Conservation (phyloP, 37 sponge, comb jelly and placozoan genomes). For the Beroe forskalii region DNA sequence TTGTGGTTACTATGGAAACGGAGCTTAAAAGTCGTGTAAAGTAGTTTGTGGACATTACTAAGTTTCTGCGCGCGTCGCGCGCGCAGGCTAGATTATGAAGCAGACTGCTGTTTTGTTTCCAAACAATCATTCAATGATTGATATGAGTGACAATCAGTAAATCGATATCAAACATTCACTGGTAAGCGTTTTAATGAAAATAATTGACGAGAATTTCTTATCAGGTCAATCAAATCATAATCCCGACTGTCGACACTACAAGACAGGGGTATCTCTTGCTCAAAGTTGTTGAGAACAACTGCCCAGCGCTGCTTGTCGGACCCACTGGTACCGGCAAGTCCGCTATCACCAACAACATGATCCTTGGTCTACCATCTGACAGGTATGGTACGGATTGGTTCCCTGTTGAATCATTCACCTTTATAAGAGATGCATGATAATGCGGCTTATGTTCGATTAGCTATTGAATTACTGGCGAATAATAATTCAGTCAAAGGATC, state of each 20-base stretch:
- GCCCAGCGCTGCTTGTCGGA: constrained; percentile 89
- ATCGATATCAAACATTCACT: no score
- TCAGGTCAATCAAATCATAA: constrained; percentile 90
- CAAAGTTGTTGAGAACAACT: constrained; percentile 72
- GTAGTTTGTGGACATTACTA: background rate
- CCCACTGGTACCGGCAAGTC: constrained; percentile 99
- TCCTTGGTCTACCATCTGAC: constrained; percentile 84
- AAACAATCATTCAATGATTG: no score
- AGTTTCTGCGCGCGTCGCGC: constrained; percentile 34
- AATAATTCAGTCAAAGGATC: no score
- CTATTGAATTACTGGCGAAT: no score
- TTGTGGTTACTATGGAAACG: constrained; percentile 38
- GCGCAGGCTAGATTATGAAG: no score
- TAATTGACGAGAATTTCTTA: background rate
- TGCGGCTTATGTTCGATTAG: no score
- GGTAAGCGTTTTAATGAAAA: no score
- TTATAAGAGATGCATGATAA: no score
- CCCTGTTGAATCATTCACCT: no score
- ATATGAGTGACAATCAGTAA: no score
- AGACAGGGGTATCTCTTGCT: constrained; percentile 87
- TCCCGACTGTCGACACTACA: constrained; percentile 89
- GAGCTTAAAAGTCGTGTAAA: background rate
- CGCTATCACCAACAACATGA: constrained; percentile 92
- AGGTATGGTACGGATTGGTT: no score
- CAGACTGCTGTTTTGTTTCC: background rate